phyloP scores from a whole-genome alignment of 2,888 invertebrate genomes.

The Cerceris rybyensis region DNA sequence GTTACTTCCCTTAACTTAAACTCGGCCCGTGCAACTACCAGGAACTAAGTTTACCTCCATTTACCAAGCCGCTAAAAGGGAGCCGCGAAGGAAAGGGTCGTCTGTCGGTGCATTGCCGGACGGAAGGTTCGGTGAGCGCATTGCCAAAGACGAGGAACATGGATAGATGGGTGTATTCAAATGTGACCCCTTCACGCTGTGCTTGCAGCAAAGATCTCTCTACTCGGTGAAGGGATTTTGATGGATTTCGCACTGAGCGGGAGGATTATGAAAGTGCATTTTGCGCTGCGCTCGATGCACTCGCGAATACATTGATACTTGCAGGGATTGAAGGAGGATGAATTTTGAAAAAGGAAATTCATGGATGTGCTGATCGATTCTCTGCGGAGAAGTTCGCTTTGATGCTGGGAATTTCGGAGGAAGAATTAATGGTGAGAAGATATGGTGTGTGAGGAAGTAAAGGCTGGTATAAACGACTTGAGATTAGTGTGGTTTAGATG shows the following conservation, averaged over 20 bases:
- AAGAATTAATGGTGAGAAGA: too few relatives aligned
- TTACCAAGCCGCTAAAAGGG: slow-evolving; percentile 40
- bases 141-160: not conserved
- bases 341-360: not conserved
- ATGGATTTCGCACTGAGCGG: not conserved
- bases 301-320: too few relatives aligned
- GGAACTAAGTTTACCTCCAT: slow-evolving; percentile 50
- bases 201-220: not conserved
- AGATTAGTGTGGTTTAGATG: too few relatives aligned
- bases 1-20: slow-evolving; percentile 28
- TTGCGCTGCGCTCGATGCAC: not conserved
- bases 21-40: slow-evolving; percentile 29
- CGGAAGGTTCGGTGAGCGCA: not conserved
- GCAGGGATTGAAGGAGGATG: not conserved
- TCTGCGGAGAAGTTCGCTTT: not conserved
- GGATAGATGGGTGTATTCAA: slow-evolving; percentile 23
- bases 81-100: slow-evolving; percentile 3
- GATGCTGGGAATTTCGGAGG: too few relatives aligned
- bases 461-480: too few relatives aligned
- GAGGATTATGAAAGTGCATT: not conserved
- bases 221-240: not conserved
- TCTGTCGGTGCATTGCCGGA: slow-evolving; percentile 23
- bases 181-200: slow-evolving; percentile 13
- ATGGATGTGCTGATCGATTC: not conserved
- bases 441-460: too few relatives aligned